Base-by-base conservation (phyloP, 1,140 invertebrate genomes). In the Gryon sp. region DNA sequence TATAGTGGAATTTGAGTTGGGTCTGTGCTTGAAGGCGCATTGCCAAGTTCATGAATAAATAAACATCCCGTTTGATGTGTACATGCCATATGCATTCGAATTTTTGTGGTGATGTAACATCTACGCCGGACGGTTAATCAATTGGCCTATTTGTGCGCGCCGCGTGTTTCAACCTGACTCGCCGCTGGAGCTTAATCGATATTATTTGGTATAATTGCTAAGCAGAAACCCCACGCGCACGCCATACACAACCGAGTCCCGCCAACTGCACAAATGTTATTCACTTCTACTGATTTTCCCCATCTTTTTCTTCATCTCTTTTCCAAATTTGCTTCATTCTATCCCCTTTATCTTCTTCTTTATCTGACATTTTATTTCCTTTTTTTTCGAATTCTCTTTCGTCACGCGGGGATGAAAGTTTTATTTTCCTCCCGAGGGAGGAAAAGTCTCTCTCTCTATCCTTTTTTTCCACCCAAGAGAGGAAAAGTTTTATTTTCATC, bases 121-220 rank as follows among this genome's bases (percentile, higher is more conserved):
- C 63, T 40, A 73, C 24, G 20, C 14, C 40, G 60, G 60, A 77
- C 60, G 55, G 75, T 73, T 78, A 78, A 78, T 78, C 75, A 72
- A 77, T 77, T 77, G 75, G 36, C 75, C 75, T 72, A 77, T 77
- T 77, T 77, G 66, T 57, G 75, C 75, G 34, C 68, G 38, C 66
- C 50, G 65, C 57, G 52, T 34, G n/a, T n/a, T n/a, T 53, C 30
- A 66, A 66, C 60, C 48, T 59, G 43, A 50, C 19, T 63, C 52
- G 14, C 65, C 65, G 38, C 36, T 62, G 55, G 55, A 69, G 52
- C 28, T 70, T 55, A 66, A 77, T 77, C 66, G 66, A 77, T 77
- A 77, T 72, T 77, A 77, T 77, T 77, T 72, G 40, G 55, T 77
- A 63, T 72, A 77, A 72, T 72, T 77, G 55, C 50, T 62, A 68